These are phyloP conservation scores for Leptocoma aspasia DNA, from an alignment of 2,113 vertebrate species.

Conservation along the genomic window DNA sequence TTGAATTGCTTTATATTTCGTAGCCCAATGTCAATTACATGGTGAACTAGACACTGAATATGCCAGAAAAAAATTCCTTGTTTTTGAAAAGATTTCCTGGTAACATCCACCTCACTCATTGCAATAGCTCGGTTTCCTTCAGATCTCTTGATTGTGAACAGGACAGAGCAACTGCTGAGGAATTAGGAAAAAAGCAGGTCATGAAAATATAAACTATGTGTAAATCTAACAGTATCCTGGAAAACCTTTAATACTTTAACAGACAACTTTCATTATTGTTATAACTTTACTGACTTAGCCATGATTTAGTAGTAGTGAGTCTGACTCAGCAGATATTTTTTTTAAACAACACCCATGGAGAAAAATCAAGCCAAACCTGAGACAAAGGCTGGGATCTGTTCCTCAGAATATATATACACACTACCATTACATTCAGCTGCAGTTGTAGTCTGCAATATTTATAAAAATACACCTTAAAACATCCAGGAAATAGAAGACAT, in stretches of 20 bases:
- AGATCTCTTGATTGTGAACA: not conserved
- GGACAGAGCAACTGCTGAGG: not conserved
- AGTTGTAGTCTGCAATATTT: not conserved
- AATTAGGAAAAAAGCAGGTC: not conserved
- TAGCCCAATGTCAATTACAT: not conserved
- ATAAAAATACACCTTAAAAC: not conserved
- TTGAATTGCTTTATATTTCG: not conserved
- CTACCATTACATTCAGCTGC: not conserved
- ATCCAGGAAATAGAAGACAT: not conserved
- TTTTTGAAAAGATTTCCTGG: not conserved
- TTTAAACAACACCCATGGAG: accelerated
- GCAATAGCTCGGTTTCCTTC: not conserved
- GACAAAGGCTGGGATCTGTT: not conserved
- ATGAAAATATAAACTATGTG: not conserved
- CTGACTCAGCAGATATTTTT: not conserved
- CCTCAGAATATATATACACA: not conserved
- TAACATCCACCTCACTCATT: not conserved
- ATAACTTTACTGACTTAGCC: not conserved
- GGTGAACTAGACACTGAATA: not conserved
- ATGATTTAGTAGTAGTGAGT: not conserved
- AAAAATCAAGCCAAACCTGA: not conserved
- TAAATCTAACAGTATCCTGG: not conserved
- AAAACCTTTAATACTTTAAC: not conserved
- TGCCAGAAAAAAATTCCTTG: not conserved
- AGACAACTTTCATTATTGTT: not conserved